A percentile compares a stretch with the other conserved stretches of the same genome.
phyloP scores from a whole-genome alignment of 2,113 vertebrate species.

The Desmodus rotundus region DNA sequence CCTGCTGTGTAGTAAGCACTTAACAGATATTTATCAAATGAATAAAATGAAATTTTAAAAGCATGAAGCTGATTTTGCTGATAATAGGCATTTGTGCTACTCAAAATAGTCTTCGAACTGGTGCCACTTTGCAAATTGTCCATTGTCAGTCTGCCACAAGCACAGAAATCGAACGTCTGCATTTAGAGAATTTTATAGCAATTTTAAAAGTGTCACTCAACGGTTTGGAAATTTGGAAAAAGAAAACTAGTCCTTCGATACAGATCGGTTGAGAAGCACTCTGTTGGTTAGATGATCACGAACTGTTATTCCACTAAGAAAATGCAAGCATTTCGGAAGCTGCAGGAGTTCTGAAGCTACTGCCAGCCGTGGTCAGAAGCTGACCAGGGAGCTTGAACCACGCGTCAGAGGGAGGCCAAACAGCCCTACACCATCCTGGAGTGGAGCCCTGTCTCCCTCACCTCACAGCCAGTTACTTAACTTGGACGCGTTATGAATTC shows the following conservation, averaged over 20 bases:
- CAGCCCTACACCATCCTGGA: neutral
- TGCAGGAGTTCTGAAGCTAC: neutral
- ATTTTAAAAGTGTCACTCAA: neutral
- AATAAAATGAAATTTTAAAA: neutral
- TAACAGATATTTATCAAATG: neutral
- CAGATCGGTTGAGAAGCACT: neutral
- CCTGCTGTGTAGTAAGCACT: neutral
- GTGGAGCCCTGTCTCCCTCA: neutral
- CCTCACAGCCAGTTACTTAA: neutral
- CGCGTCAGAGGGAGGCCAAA: neutral
- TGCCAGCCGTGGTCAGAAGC: neutral
- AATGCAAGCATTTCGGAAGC: neutral
- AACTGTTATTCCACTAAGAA: neutral
- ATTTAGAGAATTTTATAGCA: neutral
- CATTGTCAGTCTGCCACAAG: neutral
- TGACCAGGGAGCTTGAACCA: accelerated
- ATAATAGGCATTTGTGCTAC: neutral
- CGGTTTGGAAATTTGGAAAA: neutral
- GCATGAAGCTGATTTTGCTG: neutral
- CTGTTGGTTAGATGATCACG: neutral
- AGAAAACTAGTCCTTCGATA: neutral
- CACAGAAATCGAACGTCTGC: neutral
- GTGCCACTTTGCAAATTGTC: neutral
- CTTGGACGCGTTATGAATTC: neutral
- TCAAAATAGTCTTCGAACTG: neutral